Base-by-base conservation (phyloP, 2,888 invertebrate genomes). In the Mylabris sibirica region DNA sequence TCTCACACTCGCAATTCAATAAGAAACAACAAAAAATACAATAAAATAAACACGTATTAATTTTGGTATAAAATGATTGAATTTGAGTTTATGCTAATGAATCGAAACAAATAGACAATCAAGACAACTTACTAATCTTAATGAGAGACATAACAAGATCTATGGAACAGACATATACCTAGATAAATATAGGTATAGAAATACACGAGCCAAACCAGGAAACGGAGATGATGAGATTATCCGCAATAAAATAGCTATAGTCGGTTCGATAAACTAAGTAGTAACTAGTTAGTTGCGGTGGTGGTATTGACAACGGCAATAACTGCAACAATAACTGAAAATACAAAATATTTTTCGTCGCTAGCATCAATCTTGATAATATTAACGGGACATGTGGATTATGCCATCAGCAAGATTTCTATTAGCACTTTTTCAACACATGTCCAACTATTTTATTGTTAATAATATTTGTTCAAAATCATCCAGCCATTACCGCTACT, bases 361-460 rank as follows among this genome's bases (percentile, higher is more conserved):
- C 57, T 57, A 26, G 6, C 6, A 57, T 57, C 59, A 38, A 63
- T 66, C 64, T 67, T 60, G 62, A 65, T 66, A 71, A 71, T 69
- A 38, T 41, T 74, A 74, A 74, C 72, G 74, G 73, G 65, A 68
- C 64, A 65, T 64, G 65, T 64, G 20, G 62, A 65, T 38, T 71
- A 35, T 68, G 74, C 75, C 70, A 69, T 59, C 68, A 72, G 73
- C 73, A 76, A 70, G 72, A 70, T 70, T 75, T 75, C 76, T 75
- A 76, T 77, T 77, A 76, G 72, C 73, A 75, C 70, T 75, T 75
- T 75, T 74, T 76, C 75, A 76, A 70, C 72, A 65, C 71, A 70
- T 66, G 65, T 65, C 59, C 30, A 30, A 65, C n/a, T 17, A 11
- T 26, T 63, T 34, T 67, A 63, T 57, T 34, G 24, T 17, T 20